Evolutionary conservation across 64 coral and sea anemone genomes (phyloP), one percentile per base, ranked within the genome.

Genomic region (Actinia tenebrosa): DNA sequence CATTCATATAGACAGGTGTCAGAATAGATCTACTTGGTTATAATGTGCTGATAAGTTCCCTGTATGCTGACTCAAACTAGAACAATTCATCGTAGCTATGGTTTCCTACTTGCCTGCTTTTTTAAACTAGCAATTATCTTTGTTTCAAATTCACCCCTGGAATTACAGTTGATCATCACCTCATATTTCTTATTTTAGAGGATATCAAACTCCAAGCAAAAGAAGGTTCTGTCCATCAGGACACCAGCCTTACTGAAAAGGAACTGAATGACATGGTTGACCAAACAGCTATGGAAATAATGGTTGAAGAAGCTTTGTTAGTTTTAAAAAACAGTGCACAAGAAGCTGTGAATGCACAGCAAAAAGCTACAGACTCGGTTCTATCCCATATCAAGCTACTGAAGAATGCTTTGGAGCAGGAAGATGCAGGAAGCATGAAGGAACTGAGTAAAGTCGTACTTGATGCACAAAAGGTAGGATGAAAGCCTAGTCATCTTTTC

Each of bases 271-370:
- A 61, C 44, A 94, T 92, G n/a, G 87, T 85, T 44, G 92, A 92
- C 60, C 87, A 94, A 54, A 89, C 89, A 42, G 84, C 97, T 19
- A 86, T 99, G 58, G 97, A 93, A 56, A 75, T 93, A 19, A 87
- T 95, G 61, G 87, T 99, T 46, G 43, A 99, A 42, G 72, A 93
- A 63, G 91, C 93, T 25, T 6, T 99, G 3, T 58, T 64, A 4
- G 91, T 27, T 10, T 72, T 95, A 26, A 85, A 88, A 19, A 61
- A 89, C 22, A 53, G 89, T 27, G 93, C 93, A 45, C 58, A 89
- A 56, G 87, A 95, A 88, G 97, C 97, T 1, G 79, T 95, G 44
- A 56, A 88, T 20, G 87, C 87, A 43, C 97, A 99, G 83, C 45
- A 91, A 26, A 88, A 81, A 43, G 97, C 97, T 64, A 86, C 82